Evolutionary conservation across 2,888 invertebrate genomes (phyloP), one percentile per base, ranked within the genome.

Genomic region (Caenorhabditis wallacei): DNA sequence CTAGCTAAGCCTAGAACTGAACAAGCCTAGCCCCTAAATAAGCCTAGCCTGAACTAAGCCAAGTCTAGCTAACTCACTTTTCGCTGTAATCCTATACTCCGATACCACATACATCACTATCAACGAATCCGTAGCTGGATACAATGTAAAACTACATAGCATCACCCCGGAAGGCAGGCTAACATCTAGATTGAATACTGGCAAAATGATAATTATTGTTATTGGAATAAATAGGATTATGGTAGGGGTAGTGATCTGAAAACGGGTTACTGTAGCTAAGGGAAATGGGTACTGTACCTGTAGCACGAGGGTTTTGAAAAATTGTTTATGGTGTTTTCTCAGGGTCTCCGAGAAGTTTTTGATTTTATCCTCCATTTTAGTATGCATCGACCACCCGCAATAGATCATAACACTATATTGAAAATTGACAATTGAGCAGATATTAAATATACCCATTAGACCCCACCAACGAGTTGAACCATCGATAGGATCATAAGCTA

Each of bases 41-140:
- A n/a, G n/a, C n/a, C n/a, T n/a, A n/a, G n/a, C n/a, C n/a, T n/a
- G n/a, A n/a, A n/a, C n/a, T n/a, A n/a, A n/a, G n/a, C n/a, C n/a
- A n/a, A n/a, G n/a, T n/a, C n/a, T n/a, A n/a, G n/a, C n/a, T n/a
- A n/a, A n/a, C n/a, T 68, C 30, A 68, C 68, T 18, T 54, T 18
- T 68, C 5, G 54, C 54, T 40, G 54, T 53, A 24, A 24, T 3
- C 8, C 13, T 24, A 54, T 68, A 68, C n/a, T 68, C 68, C 10
- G 68, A 68, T 11, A 68, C 68, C 16, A 68, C 68, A 40, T 56
- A 68, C 68, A 68, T 53, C 10, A 68, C 68, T 40, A 68, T 68
- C 4, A 53, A 10, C 0, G 68, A 53, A 24, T 68, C 68, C 4
- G 54, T 20, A 1, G 68, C 68, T 37, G 68, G 54, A 40, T 68